These are phyloP conservation scores for Nesogale talazaci DNA, from an alignment of 2,113 vertebrate species.

Conservation along the genomic window DNA sequence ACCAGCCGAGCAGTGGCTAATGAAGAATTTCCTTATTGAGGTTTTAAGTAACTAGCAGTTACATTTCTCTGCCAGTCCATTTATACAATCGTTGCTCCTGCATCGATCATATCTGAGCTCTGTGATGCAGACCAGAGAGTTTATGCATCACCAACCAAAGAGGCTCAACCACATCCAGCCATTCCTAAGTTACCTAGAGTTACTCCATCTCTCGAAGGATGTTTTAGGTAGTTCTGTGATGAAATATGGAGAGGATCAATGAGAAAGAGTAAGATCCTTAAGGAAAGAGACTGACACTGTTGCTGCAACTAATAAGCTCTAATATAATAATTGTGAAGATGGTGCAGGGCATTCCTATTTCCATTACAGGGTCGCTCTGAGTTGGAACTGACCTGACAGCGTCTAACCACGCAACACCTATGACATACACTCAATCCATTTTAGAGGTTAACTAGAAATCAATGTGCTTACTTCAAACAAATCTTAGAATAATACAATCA, in stretches of 20 bases:
- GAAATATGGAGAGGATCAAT: too few species aligned
- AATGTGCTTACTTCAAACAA: neutral
- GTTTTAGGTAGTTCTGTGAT: neutral
- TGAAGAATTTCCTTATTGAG: conserved; percentile 28
- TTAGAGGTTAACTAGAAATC: neutral
- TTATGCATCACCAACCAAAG: conserved; percentile 10
- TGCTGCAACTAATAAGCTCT: too few species aligned
- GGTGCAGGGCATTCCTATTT: too few species aligned
- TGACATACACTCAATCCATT: neutral
- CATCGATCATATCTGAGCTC: neutral
- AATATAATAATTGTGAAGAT: too few species aligned
- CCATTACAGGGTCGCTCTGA: too few species aligned
- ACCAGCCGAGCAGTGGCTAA: neutral
- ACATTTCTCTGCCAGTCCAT: neutral
- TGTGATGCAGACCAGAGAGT: neutral
- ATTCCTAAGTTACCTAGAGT: neutral
- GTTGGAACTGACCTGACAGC: too few species aligned
- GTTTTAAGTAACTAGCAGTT: neutral
- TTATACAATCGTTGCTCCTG: neutral
- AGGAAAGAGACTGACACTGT: too few species aligned
- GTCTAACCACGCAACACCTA: too few species aligned
- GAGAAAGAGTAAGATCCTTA: too few species aligned
- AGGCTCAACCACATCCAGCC: neutral
- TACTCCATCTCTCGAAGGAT: neutral
- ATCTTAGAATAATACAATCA: neutral